These are phyloP conservation scores for Agraylea sexmaculata DNA, from an alignment of 1,140 invertebrate species.

Conservation along the genomic window DNA sequence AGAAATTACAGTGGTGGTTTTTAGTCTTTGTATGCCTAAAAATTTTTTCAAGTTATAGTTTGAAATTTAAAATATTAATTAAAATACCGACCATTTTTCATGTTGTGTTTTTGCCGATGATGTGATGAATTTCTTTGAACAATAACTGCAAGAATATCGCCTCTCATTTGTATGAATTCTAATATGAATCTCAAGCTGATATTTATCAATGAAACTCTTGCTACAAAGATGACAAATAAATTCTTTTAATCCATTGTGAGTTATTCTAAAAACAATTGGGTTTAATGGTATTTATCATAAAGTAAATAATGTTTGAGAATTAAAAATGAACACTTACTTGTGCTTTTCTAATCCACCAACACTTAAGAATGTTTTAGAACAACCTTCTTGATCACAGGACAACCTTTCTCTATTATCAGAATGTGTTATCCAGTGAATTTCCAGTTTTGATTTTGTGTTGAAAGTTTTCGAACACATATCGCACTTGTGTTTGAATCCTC, in stretches of 20 bases:
- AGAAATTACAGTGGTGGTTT: conserved; percentile 17
- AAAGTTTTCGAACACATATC: conserved; percentile 22
- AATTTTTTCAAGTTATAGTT: conserved; percentile 1
- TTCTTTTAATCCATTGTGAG: conserved; percentile 24
- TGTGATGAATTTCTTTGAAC: conserved; percentile 25
- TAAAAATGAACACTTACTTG: conserved; percentile 9
- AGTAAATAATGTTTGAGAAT: conserved; percentile 2
- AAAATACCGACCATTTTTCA: conserved; percentile 17
- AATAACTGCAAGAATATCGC: conserved; percentile 37
- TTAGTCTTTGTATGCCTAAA: conserved; percentile 20
- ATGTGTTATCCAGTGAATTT: conserved; percentile 23
- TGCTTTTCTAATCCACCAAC: conserved; percentile 23
- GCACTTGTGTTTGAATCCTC: conserved; percentile 21
- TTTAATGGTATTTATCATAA: background rate
- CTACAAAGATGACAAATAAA: conserved; percentile 29
- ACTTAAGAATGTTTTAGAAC: conserved; percentile 22
- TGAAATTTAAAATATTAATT: background rate
- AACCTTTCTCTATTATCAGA: conserved; percentile 18
- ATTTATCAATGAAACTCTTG: conserved; percentile 25
- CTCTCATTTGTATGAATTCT: conserved; percentile 37
- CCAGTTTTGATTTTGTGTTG: conserved; percentile 21
- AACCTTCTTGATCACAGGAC: conserved; percentile 21
- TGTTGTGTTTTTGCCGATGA: conserved; percentile 16
- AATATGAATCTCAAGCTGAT: conserved; percentile 31
- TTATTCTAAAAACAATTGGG: conserved; percentile 16